phyloP scores from a whole-genome alignment of 2,113 vertebrate genomes.

The Aix galericulata region DNA sequence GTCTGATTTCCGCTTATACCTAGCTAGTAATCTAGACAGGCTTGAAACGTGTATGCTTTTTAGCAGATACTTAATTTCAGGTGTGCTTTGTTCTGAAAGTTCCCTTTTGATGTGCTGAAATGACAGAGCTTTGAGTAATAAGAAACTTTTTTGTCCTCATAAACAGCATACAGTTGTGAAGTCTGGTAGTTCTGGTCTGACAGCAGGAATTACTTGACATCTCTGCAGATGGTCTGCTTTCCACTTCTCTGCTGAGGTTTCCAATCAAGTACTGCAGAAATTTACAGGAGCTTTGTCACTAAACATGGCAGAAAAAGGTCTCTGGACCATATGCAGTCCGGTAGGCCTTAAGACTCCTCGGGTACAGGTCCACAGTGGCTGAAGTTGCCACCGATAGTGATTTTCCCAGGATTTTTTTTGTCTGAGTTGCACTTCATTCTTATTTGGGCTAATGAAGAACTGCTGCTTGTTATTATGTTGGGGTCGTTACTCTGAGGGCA shows the following conservation, averaged over 20 bases:
- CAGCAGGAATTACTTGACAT: not conserved
- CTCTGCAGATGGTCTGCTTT: not conserved
- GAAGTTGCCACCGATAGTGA: not conserved
- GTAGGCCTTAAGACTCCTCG: not conserved
- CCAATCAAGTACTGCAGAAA: rapidly evolving
- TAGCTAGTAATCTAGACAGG: not conserved
- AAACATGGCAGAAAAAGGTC: not conserved
- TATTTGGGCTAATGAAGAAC: not conserved
- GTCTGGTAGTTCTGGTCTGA: not conserved
- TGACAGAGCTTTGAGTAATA: not conserved
- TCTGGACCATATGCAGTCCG: not conserved
- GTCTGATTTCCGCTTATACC: not conserved
- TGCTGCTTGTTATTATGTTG: not conserved
- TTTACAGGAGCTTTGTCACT: not conserved
- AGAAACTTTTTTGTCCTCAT: no score
- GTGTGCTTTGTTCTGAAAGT: not conserved
- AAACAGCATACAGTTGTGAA: rapidly evolving
- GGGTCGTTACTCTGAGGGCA: not conserved
- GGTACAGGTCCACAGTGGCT: not conserved
- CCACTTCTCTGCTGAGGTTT: not conserved
- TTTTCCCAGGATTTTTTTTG: not conserved
- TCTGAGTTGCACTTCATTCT: not conserved
- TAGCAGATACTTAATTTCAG: slow-evolving; percentile 9
- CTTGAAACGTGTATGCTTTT: not conserved
- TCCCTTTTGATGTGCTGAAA: not conserved